Evolutionary conservation across 2,113 vertebrate genomes (phyloP), one percentile per base, ranked within the genome.

Genomic region (Mellivora capensis): DNA sequence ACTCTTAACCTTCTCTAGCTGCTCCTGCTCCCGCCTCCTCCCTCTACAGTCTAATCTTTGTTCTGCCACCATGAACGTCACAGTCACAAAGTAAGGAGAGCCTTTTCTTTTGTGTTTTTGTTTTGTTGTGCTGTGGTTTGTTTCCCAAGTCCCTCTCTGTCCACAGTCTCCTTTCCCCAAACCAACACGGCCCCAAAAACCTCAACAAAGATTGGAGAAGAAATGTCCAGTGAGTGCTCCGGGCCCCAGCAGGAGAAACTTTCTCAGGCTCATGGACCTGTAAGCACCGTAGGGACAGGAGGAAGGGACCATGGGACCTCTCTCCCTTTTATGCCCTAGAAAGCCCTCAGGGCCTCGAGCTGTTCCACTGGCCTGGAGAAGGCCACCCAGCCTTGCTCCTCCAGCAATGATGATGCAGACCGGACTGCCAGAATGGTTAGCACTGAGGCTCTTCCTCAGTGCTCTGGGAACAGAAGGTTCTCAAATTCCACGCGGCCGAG

Each of bases 91-190:
- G 72, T 17, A 57, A 80, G 18, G 25, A 57, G 37, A 15, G 18
- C 31, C 12, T 67, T 91, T 77, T 59, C 94, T n/a, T 44, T 14
- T 14, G 14, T 72, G 77, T 93, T 93, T 93, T 49, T 77, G 82
- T 95, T 94, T 71, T 52, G 42, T 47, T 96, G 80, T 59, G 39
- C 67, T 87, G 69, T 64, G 90, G 87, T 86, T 79, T 88, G 76
- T 79, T 88, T 95, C 93, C 76, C 39, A 94, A 79, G 80, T 47
- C 59, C 25, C 17, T 86, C 76, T 47, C 88, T 57, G 44, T n/a
- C 39, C 52, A 94, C 29, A 59, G 25, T 23, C 84, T 81, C 62
- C 61, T 87, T 67, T 71, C 12, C 29, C 76, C 79, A 93, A 61
- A 74, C 29, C 90, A 47, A 42, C 13, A 67, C 0, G 72, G 82